These are phyloP conservation scores for Ciona savignyi DNA, from an alignment of 23 tunicate genomes.

Conservation along the genomic window DNA sequence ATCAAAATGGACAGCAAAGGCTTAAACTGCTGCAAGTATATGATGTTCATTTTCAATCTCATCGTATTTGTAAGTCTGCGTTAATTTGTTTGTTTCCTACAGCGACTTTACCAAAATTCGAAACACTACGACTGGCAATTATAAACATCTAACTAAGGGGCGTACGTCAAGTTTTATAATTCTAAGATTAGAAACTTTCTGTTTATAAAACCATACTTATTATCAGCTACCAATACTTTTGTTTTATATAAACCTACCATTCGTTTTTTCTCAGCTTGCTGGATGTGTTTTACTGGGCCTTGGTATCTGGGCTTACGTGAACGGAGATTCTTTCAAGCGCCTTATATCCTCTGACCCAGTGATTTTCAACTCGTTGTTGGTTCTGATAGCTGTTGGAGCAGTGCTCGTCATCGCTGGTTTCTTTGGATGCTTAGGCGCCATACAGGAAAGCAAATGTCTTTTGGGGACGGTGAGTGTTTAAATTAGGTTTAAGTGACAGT, in stretches of 20 bases:
- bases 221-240: no score
- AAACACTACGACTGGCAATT: no score
- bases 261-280: slow-evolving; percentile 6
- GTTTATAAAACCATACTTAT: no score
- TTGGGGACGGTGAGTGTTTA: slow-evolving; percentile 30
- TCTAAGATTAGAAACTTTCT: no score
- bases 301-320: slow-evolving; percentile 26
- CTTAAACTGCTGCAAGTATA: slow-evolving; percentile 52
- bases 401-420: slow-evolving; percentile 24
- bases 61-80: slow-evolving; percentile 92
- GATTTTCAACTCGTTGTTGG: slow-evolving; percentile 7
- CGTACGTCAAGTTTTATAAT: no score
- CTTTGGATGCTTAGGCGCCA: slow-evolving; percentile 31
- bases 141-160: no score
- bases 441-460: slow-evolving; percentile 34
- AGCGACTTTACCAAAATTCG: no score
- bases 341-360: slow-evolving; percentile 17
- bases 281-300: slow-evolving; percentile 18
- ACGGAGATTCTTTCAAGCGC: slow-evolving; percentile 6
- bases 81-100: no score
- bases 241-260: no score
- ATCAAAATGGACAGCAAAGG: slow-evolving; percentile 25
- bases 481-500: no score
- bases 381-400: slow-evolving; percentile 18
- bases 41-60: slow-evolving; percentile 86